phyloP scores from a whole-genome alignment of 2,797 vertebrate genomes.

The Gadopsis marmoratus region DNA sequence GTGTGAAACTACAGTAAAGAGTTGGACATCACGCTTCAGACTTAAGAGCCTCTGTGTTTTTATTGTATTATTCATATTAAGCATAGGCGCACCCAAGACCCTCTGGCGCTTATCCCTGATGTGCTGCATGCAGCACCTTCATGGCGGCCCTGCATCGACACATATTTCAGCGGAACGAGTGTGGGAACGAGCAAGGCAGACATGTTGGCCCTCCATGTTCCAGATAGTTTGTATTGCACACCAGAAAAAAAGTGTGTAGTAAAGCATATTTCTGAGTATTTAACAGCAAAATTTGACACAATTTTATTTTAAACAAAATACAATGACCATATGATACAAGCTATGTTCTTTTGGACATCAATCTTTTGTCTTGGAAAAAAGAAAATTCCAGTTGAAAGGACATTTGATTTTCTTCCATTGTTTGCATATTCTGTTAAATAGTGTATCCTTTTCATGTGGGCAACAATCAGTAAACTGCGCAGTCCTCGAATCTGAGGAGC shows the following conservation, averaged over 20 bases:
- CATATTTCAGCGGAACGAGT: no score
- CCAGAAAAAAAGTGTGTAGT: not conserved
- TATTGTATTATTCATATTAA: no score
- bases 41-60: no score
- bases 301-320: not conserved
- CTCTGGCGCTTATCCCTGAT: no score
- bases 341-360: not conserved
- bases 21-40: no score
- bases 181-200: no score
- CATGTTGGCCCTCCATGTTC: no score
- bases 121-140: no score
- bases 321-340: not conserved
- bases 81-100: no score
- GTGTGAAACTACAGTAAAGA: no score
- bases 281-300: not conserved
- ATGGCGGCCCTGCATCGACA: no score
- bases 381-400: not conserved
- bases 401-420: slow-evolving; percentile 4
- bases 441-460: not conserved
- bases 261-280: not conserved
- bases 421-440: not conserved
- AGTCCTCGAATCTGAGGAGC: slow-evolving; percentile 1
- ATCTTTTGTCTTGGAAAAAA: not conserved
- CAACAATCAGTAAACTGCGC: slow-evolving; percentile 9
- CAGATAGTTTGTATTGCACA: no score